Percentiles rank a stretch among this genome's conserved stretches.
Conservation (phyloP, 2,888 invertebrate species). For the Pilophorus perplexus region DNA sequence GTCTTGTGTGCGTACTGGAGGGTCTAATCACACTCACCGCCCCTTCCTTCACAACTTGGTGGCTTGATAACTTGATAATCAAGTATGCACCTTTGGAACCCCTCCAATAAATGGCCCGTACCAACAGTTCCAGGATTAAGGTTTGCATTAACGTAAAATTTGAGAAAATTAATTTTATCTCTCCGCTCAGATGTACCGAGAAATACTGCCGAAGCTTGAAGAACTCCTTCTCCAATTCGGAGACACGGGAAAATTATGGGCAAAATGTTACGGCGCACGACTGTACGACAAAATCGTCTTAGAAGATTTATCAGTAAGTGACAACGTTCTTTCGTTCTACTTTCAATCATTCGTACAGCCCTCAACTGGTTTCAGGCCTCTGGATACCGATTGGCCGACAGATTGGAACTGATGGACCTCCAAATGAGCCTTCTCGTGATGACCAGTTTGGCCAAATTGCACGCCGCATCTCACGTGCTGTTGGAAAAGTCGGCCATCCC, state of each 20-base stretch:
- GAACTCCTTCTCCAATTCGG: constrained; percentile 12
- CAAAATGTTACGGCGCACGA: constrained; percentile 17
- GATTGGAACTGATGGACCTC: constrained; percentile 9
- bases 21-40: too few relatives aligned
- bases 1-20: too few relatives aligned
- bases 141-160: too few relatives aligned
- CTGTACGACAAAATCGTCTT: constrained; percentile 31
- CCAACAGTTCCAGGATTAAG: too few relatives aligned
- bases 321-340: too few relatives aligned
- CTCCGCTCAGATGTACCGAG: constrained; percentile 43
- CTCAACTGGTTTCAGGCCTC: neutral
- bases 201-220: constrained; percentile 38
- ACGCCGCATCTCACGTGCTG: constrained; percentile 6
- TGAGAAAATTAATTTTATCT: too few relatives aligned
- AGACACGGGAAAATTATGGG: constrained; percentile 31
- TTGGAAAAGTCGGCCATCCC: neutral
- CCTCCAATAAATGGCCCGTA: too few relatives aligned
- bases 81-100: too few relatives aligned
- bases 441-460: neutral
- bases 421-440: neutral
- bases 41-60: too few relatives aligned
- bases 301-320: constrained; percentile 39
- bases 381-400: constrained; percentile 19
- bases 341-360: too few relatives aligned
- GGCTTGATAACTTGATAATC: too few relatives aligned